Evolutionary conservation across 2,797 vertebrate genomes (phyloP).

Genomic region (Manis javanica): DNA sequence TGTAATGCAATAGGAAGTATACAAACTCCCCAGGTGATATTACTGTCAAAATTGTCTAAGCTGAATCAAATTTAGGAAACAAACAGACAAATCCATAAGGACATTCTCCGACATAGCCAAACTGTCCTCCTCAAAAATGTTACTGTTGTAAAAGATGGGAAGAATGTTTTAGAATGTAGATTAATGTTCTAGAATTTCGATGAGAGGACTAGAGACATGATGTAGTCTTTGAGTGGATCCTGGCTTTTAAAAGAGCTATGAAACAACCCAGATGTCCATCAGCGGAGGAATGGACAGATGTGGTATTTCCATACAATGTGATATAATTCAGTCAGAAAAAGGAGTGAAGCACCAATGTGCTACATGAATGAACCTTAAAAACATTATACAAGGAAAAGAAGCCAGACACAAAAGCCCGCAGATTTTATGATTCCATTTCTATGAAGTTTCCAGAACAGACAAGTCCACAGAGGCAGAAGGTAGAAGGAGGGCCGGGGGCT

Average conservation of each 20-base stretch:
- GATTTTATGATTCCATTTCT: neutral
- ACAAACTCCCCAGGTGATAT: neutral
- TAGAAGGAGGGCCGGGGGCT: neutral
- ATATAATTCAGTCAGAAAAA: neutral
- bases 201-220: neutral
- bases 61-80: neutral
- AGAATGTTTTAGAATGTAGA: neutral
- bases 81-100: neutral
- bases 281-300: neutral
- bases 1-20: neutral
- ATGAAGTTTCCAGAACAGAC: neutral
- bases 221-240: neutral
- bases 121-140: neutral
- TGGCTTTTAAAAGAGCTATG: neutral
- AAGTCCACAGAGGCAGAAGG: neutral
- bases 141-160: conserved; percentile 40
- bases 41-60: neutral
- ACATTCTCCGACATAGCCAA: neutral
- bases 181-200: conserved; percentile 31
- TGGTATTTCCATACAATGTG: neutral
- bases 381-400: neutral
- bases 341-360: neutral
- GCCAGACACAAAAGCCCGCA: neutral
- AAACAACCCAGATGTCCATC: neutral
- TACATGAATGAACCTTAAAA: neutral